These are phyloP conservation scores for Alaudala cheleensis DNA, from an alignment of 2,113 vertebrate genomes.

Conservation along the genomic window DNA sequence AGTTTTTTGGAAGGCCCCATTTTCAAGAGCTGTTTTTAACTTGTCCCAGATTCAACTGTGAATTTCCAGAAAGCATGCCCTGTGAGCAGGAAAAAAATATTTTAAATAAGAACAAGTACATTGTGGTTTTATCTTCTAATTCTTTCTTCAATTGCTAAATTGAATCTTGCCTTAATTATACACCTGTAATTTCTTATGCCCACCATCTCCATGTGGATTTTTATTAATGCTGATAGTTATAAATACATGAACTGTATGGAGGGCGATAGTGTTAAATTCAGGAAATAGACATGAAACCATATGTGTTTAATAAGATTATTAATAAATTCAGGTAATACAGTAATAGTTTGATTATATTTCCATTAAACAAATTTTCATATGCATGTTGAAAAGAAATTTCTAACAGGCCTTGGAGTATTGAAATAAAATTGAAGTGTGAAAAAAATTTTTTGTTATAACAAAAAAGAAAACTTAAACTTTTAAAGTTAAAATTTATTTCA, in stretches of 20 bases:
- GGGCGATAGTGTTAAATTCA: neutral
- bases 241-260: neutral
- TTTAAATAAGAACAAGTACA: fast-evolving
- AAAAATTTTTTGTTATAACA: neutral
- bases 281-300: neutral
- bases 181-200: neutral
- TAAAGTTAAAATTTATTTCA: neutral
- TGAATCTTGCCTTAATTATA: neutral
- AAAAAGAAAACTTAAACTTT: neutral
- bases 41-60: neutral
- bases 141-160: neutral
- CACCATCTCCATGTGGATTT: neutral
- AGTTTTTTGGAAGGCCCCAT: neutral
- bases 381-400: neutral
- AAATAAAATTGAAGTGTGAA: neutral
- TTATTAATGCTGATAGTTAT: neutral
- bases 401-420: neutral
- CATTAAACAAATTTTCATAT: neutral
- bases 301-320: neutral
- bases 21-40: neutral
- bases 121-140: neutral
- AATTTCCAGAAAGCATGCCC: neutral
- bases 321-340: neutral
- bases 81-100: fast-evolving
- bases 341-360: neutral